Percentiles rank a stretch among this genome's conserved stretches.
These are phyloP conservation scores for Nannoperca australis DNA, from an alignment of 2,797 vertebrate genomes.

Conservation along the genomic window DNA sequence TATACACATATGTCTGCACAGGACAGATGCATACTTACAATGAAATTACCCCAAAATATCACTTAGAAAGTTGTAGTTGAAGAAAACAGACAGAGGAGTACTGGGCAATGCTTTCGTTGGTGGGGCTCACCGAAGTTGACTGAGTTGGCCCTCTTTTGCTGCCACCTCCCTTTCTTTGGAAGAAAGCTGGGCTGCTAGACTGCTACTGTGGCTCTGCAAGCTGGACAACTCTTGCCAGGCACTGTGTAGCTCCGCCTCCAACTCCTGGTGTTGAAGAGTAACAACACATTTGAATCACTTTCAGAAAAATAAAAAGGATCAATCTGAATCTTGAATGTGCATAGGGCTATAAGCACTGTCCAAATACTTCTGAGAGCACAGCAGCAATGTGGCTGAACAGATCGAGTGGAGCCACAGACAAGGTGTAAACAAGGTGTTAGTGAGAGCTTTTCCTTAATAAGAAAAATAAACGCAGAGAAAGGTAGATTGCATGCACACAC, in stretches of 20 bases:
- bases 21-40: constrained; percentile 16
- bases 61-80: constrained; percentile 7
- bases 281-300: neutral
- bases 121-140: constrained; percentile 75
- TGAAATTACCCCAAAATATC: constrained; percentile 19
- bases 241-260: constrained; percentile 74
- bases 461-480: constrained; percentile 36
- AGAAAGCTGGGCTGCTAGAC: constrained; percentile 70
- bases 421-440: constrained; percentile 42
- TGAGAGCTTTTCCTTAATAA: constrained; percentile 54
- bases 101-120: neutral
- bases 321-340: neutral
- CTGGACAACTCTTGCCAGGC: constrained; percentile 66
- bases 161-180: constrained; percentile 71
- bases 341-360: constrained; percentile 3
- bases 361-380: neutral
- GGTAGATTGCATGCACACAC: constrained; percentile 36
- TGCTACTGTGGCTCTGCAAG: constrained; percentile 61
- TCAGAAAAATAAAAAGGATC: neutral
- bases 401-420: neutral
- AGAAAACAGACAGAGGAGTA: constrained; percentile 2
- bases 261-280: constrained; percentile 61
- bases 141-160: constrained; percentile 72
- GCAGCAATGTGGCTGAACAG: constrained; percentile 1
- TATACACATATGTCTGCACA: neutral